phyloP scores from a whole-genome alignment of 2,113 vertebrate species.

The Myotis yumanensis region DNA sequence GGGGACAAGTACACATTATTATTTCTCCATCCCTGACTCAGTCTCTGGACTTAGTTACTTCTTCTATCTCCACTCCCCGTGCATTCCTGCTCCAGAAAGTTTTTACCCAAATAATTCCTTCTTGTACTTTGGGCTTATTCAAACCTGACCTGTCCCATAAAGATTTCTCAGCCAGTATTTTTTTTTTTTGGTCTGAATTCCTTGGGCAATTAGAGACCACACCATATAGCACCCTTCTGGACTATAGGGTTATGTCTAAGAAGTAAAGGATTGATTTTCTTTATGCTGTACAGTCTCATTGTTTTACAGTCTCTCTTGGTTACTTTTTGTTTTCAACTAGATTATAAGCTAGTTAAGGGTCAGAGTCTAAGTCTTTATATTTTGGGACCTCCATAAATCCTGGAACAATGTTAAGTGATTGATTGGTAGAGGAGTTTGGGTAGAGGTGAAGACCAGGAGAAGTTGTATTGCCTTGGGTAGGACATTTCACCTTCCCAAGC shows the following conservation, averaged over 20 bases:
- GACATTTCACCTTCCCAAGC: not conserved
- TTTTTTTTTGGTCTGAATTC: not conserved
- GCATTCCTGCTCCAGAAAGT: not conserved
- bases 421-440: not conserved
- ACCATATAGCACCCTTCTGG: not conserved
- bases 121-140: not conserved
- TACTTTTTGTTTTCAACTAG: slow-evolving; percentile 8
- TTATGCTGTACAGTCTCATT: not conserved
- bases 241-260: not conserved
- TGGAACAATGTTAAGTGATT: not conserved
- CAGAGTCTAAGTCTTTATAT: not conserved
- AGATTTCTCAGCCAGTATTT: not conserved
- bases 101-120: slow-evolving; percentile 33
- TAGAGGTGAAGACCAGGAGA: not conserved
- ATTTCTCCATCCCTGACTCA: slow-evolving; percentile 16
- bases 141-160: not conserved
- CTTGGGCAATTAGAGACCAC: not conserved
- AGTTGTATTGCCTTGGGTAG: not conserved
- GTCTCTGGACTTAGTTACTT: not conserved
- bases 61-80: not conserved
- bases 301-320: not conserved
- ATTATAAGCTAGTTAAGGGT: not conserved
- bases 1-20: not conserved
- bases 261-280: not conserved
- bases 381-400: not conserved